Percentiles rank a stretch among this genome's conserved stretches.
Conservation (phyloP, 1,140 invertebrate species). For the Harpegnathos saltator region DNA sequence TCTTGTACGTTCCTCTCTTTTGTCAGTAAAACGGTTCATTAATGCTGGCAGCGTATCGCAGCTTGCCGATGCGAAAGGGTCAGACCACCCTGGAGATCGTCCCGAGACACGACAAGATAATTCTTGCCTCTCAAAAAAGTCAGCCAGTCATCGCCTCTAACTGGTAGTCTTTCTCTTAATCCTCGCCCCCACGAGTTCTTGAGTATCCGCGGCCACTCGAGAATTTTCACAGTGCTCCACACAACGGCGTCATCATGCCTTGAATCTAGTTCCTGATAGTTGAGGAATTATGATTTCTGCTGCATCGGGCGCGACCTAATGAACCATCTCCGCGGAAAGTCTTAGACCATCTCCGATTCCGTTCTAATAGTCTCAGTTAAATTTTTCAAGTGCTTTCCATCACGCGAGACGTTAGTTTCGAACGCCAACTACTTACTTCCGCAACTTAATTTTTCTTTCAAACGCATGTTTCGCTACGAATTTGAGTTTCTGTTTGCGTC, state of each 20-base stretch:
- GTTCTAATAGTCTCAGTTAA: slow-evolving; percentile 14
- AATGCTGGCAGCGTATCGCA: slow-evolving; percentile 56
- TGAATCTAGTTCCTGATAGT: slow-evolving; percentile 54
- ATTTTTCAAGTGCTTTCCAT: background rate
- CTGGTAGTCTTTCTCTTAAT: slow-evolving; percentile 85
- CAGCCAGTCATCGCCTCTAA: slow-evolving; percentile 85
- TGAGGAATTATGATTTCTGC: slow-evolving; percentile 40
- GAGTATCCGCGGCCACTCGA: slow-evolving; percentile 78
- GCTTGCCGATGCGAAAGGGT: slow-evolving; percentile 41
- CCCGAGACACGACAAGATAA: slow-evolving; percentile 82
- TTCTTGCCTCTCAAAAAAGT: slow-evolving; percentile 84
- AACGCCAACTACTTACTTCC: background rate
- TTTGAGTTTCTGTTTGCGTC: too few species aligned
- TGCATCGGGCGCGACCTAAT: slow-evolving; percentile 49
- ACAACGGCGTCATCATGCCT: slow-evolving; percentile 73
- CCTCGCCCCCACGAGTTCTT: slow-evolving; percentile 77
- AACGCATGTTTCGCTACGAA: background rate
- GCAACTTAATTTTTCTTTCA: background rate
- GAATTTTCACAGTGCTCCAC: slow-evolving; percentile 74
- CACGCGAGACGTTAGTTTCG: background rate
- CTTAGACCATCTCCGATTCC: background rate
- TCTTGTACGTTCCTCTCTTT: background rate
- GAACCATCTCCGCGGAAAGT: slow-evolving; percentile 35
- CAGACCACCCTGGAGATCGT: slow-evolving; percentile 83
- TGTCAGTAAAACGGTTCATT: slow-evolving; percentile 61